Percentiles rank a stretch among this genome's conserved stretches.
Evolutionary conservation across 2,113 vertebrate species (phyloP).

Genomic region (Sterna hirundo): DNA sequence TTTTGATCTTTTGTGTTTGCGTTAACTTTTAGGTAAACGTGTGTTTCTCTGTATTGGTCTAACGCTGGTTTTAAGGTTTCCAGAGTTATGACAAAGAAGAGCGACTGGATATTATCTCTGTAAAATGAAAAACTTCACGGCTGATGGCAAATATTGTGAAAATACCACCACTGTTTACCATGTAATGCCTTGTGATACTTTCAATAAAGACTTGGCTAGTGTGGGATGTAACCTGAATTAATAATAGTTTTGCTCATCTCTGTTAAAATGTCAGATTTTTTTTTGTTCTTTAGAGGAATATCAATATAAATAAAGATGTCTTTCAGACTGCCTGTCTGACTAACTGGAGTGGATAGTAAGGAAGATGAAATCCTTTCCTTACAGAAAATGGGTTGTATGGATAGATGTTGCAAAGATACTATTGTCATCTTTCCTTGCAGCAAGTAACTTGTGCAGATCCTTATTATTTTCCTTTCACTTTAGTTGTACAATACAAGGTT

Average conservation of each 20-base stretch:
- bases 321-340: conserved; percentile 12
- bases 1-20: background rate
- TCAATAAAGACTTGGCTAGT: background rate
- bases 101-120: conserved; percentile 10
- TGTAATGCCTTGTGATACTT: background rate
- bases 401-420: background rate
- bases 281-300: background rate
- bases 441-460: background rate
- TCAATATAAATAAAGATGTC: background rate
- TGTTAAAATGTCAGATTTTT: conserved; percentile 37
- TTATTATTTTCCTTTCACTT: background rate
- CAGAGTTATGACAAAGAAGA: background rate
- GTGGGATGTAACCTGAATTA: conserved; percentile 19
- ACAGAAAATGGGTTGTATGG: background rate
- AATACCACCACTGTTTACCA: conserved; percentile 57
- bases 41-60: background rate
- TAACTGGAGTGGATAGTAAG: background rate
- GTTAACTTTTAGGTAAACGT: background rate
- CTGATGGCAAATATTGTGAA: conserved; percentile 39
- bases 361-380: background rate
- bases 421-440: background rate
- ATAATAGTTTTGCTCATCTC: conserved; percentile 10
- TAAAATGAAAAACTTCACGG: conserved; percentile 11
- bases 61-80: background rate
- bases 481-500: background rate